Conservation (phyloP, 2,797 vertebrate species). For the Eulemur coronatus region DNA sequence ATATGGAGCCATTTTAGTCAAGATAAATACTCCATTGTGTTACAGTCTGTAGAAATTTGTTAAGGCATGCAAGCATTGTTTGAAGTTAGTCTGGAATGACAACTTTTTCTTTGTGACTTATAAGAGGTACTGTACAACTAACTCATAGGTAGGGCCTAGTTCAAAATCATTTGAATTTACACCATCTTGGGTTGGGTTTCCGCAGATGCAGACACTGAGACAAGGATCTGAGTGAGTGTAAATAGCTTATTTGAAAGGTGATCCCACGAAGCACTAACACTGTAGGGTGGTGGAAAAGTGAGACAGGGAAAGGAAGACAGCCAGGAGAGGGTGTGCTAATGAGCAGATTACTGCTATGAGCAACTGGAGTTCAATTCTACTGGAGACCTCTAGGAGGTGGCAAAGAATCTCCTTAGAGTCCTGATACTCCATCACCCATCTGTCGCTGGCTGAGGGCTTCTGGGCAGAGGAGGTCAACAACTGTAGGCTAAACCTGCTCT, state of each 20-base stretch:
- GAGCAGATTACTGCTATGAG: background rate
- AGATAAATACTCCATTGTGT: slow-evolving; percentile 89
- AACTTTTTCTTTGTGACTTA: background rate
- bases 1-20: slow-evolving; percentile 89
- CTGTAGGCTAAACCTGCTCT: background rate
- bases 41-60: slow-evolving; percentile 83
- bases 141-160: background rate
- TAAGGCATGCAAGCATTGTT: slow-evolving; percentile 63
- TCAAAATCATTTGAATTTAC: background rate
- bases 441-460: background rate
- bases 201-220: background rate
- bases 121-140: background rate
- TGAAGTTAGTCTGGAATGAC: slow-evolving; percentile 23
- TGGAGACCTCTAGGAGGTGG: background rate
- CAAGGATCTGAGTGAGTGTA: background rate
- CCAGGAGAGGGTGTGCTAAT: background rate
- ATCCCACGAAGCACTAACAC: background rate
- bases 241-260: background rate
- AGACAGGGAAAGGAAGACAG: background rate
- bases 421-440: background rate
- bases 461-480: background rate
- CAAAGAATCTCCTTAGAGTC: background rate
- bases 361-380: background rate
- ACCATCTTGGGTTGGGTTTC: background rate
- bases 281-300: background rate